These are phyloP conservation scores for Zygogramma bicolorata DNA, from an alignment of 2,888 invertebrate species.

Conservation along the genomic window DNA sequence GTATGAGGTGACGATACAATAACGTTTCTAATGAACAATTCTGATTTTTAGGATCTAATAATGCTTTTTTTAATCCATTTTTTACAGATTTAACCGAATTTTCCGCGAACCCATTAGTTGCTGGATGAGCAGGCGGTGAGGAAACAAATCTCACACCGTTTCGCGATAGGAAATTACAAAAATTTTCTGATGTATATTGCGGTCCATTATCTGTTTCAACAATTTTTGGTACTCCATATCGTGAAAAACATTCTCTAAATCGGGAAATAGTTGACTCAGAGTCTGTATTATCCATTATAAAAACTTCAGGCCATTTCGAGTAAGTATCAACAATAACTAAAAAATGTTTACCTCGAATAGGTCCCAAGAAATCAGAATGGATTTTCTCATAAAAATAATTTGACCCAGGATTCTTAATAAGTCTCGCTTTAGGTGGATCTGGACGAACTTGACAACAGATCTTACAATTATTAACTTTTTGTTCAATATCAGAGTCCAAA, in stretches of 20 bases:
- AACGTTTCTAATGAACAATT: not conserved
- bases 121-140: not conserved
- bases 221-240: slow-evolving; percentile 10
- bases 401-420: not conserved
- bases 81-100: not conserved
- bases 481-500: slow-evolving; percentile 9
- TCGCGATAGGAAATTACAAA: slow-evolving; percentile 5
- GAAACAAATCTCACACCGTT: slow-evolving; percentile 5
- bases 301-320: slow-evolving; percentile 25
- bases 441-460: slow-evolving; percentile 9
- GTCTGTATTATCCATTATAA: slow-evolving; percentile 16
- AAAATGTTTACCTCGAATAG: slow-evolving; percentile 17
- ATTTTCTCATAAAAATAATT: slow-evolving; percentile 18
- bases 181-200: slow-evolving; percentile 18
- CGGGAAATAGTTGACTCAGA: not conserved
- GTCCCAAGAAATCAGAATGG: slow-evolving; percentile 28
- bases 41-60: not conserved
- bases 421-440: slow-evolving; percentile 15
- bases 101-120: not conserved
- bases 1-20: not conserved
- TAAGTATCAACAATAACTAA: slow-evolving; percentile 25
- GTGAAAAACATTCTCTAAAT: slow-evolving; percentile 14
- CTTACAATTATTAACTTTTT: not conserved
- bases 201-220: slow-evolving; percentile 14
- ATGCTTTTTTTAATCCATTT: not conserved